A percentile compares a stretch with the other conserved stretches of the same genome.
Evolutionary conservation across 2,113 vertebrate genomes (phyloP).

Genomic region (Dasypus novemcinctus): DNA sequence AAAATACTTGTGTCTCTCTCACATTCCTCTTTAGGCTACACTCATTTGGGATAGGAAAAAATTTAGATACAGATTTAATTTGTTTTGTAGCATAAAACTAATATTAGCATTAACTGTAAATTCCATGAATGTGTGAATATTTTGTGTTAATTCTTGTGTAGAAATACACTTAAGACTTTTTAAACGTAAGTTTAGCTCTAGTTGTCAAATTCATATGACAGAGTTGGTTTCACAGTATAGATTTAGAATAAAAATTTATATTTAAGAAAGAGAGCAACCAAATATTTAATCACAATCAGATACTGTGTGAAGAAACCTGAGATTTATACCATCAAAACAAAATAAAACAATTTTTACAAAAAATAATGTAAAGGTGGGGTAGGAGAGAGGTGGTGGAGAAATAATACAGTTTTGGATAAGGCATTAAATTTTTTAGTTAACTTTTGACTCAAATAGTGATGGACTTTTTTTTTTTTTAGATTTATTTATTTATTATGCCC

Average conservation of each 20-base stretch:
- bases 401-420: not conserved
- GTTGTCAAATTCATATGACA: not conserved
- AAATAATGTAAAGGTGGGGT: not conserved
- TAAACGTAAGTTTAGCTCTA: not conserved
- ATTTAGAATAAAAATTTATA: slow-evolving; percentile 44
- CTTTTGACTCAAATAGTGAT: slow-evolving; percentile 4
- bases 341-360: slow-evolving; percentile 23
- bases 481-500: too few species aligned
- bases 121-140: slow-evolving; percentile 14
- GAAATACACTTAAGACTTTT: not conserved
- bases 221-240: slow-evolving; percentile 35
- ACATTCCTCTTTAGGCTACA: not conserved
- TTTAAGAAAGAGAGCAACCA: slow-evolving; percentile 23
- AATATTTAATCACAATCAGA: slow-evolving; percentile 42
- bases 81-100: slow-evolving; percentile 11
- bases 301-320: slow-evolving; percentile 48
- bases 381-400: not conserved
- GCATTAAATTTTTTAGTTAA: slow-evolving; percentile 50
- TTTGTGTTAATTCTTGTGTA: slow-evolving; percentile 39
- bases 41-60: not conserved
- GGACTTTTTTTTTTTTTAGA: too few species aligned
- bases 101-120: not conserved
- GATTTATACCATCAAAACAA: slow-evolving; percentile 52
- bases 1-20: not conserved
- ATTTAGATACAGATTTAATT: not conserved